These are phyloP conservation scores for Fundulus diaphanus DNA, from an alignment of 2,797 vertebrate species.

Conservation along the genomic window DNA sequence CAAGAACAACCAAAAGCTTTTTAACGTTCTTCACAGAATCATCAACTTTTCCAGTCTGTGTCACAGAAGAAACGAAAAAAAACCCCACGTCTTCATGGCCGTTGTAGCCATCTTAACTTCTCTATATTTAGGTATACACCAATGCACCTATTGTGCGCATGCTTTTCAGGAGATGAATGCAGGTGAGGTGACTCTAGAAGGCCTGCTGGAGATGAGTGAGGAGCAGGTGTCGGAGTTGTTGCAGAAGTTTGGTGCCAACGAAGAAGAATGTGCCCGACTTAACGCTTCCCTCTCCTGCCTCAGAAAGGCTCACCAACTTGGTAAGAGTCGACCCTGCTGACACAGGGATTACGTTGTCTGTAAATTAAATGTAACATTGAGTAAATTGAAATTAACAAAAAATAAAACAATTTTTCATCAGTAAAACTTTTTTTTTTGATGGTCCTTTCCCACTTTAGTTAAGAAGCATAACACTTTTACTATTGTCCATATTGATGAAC, in stretches of 20 bases:
- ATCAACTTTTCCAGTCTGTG: not conserved
- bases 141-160: not conserved
- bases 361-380: not conserved
- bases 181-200: slow-evolving; percentile 91
- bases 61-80: not conserved
- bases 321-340: slow-evolving; percentile 73
- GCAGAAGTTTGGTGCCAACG: slow-evolving; percentile 93
- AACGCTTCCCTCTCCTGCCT: slow-evolving; percentile 97
- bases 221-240: slow-evolving; percentile 92
- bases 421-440: too few species aligned
- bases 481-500: not conserved
- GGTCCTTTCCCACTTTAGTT: not conserved
- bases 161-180: slow-evolving; percentile 86
- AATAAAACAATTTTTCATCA: too few species aligned
- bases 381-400: not conserved
- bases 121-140: not conserved
- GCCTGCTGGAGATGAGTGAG: slow-evolving; percentile 91
- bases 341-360: not conserved
- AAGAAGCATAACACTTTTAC: not conserved
- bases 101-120: not conserved
- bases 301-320: slow-evolving; percentile 90
- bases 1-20: not conserved
- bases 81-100: not conserved
- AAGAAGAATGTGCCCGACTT: slow-evolving; percentile 93
- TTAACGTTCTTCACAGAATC: not conserved